Evolutionary conservation across 2,797 vertebrate species (phyloP), one percentile per base, ranked within the genome.

Genomic region (Botia kubotai): DNA sequence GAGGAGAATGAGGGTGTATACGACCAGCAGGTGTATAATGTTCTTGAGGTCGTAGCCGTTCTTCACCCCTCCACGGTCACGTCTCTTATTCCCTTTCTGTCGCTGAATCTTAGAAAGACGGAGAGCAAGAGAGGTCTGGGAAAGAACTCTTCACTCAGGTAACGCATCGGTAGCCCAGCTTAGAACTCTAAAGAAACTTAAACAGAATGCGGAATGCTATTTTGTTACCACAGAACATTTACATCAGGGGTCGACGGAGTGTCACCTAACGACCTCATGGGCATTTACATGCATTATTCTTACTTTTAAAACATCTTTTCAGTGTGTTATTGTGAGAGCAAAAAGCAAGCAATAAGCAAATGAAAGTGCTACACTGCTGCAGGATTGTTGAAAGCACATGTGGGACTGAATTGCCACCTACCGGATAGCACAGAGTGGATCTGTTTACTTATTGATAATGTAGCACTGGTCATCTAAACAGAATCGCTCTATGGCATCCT

Each of bases 51-150:
- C 0, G 93, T 97, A 67, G 94, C 96, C 0, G 79, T 93, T 75
- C 86, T 97, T 90, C 93, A 96, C 89, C 93, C 90, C 73, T 50
- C 82, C 0, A 87, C 94, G 10, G 95, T 98, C 80, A 90, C 90
- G 62, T 82, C 89, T 72, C 93, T 99, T 83, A 92, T 98, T 88
- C 95, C 97, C 73, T 87, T 90, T 82, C 90, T 98, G 81, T 95
- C 96, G 23, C 89, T 94, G 63, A 91, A 93, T 86, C 91, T 99
- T 89, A 95, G 94, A 87, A 95, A 95, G 85, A 92, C 90, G 0
- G 98, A 99, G 82, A 92, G 90, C 89, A 99, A 96, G 91, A 95
- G 95, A 93, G 98, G 98, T 53, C 91, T 96, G 88, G 98, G 98
- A 87, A 96, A 87, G 90, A 98, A 99, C 85, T 89, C 85, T 2